A percentile compares a stretch with the other conserved stretches of the same genome.
These are phyloP conservation scores for Rhynchonycteris naso DNA, from an alignment of 2,797 vertebrate species.

Conservation along the genomic window DNA sequence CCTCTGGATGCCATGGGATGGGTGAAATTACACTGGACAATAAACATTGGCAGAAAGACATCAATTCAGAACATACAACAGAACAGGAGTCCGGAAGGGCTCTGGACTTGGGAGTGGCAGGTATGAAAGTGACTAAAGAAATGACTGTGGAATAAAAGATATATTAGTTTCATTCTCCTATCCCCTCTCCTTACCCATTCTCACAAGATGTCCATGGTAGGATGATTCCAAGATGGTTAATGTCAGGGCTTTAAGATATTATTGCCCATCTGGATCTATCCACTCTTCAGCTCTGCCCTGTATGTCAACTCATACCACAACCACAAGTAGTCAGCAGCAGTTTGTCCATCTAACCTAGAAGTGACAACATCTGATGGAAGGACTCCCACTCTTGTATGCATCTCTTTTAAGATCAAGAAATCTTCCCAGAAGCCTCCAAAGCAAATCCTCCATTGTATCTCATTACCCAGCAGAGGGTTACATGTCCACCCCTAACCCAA, in stretches of 20 bases:
- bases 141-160: not conserved
- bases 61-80: conserved; percentile 16
- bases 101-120: not conserved
- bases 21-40: not conserved
- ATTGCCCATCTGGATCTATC: not conserved
- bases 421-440: not conserved
- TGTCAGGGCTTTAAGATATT: not conserved
- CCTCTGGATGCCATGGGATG: not conserved
- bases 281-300: not conserved
- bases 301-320: not conserved
- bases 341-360: not conserved
- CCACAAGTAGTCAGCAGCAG: not conserved
- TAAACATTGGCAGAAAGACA: not conserved
- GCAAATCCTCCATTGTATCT: not conserved
- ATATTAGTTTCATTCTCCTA: not conserved
- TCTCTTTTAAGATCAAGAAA: not conserved
- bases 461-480: not conserved
- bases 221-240: not conserved
- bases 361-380: not conserved
- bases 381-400: not conserved
- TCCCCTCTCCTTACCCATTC: not conserved
- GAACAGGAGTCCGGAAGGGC: not conserved
- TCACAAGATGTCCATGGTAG: not conserved
- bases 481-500: not conserved
- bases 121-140: not conserved